Evolutionary conservation across 2,113 vertebrate species (phyloP).

Genomic region (Callipepla californica): DNA sequence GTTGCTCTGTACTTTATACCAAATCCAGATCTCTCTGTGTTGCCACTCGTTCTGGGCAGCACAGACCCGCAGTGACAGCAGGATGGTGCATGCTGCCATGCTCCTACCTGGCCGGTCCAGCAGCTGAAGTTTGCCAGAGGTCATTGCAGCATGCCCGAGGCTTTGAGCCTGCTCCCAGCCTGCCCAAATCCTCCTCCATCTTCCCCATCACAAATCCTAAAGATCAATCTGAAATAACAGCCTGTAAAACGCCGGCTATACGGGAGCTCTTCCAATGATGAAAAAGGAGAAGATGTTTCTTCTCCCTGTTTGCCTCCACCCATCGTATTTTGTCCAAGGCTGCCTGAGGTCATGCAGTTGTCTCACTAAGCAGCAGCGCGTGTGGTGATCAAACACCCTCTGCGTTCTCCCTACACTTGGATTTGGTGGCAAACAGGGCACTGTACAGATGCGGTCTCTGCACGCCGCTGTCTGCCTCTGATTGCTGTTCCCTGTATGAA

Average conservation of each 20-base stretch:
- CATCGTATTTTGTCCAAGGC: background rate
- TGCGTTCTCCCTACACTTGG: fast-evolving
- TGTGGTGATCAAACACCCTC: background rate
- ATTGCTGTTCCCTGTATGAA: background rate
- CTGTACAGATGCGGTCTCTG: background rate
- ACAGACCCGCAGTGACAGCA: background rate
- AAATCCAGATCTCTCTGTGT: background rate
- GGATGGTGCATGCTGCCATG: background rate
- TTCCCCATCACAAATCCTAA: background rate
- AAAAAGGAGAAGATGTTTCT: background rate
- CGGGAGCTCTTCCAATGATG: background rate
- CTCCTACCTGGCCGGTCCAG: conserved; percentile 29
- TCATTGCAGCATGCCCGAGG: background rate
- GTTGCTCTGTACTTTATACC: conserved; percentile 3
- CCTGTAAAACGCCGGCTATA: background rate
- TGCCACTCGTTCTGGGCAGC: background rate
- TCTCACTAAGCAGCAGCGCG: background rate
- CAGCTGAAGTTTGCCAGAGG: conserved; percentile 25
- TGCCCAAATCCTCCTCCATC: background rate
- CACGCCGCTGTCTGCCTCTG: background rate
- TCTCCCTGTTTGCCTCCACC: background rate
- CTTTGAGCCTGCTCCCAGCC: fast-evolving
- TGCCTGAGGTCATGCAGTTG: background rate
- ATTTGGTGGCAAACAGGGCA: background rate
- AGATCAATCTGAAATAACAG: fast-evolving